Evolutionary conservation across 1,140 invertebrate species (phyloP), one percentile per base, ranked within the genome.

Genomic region (Anagrus nilaparvatae): DNA sequence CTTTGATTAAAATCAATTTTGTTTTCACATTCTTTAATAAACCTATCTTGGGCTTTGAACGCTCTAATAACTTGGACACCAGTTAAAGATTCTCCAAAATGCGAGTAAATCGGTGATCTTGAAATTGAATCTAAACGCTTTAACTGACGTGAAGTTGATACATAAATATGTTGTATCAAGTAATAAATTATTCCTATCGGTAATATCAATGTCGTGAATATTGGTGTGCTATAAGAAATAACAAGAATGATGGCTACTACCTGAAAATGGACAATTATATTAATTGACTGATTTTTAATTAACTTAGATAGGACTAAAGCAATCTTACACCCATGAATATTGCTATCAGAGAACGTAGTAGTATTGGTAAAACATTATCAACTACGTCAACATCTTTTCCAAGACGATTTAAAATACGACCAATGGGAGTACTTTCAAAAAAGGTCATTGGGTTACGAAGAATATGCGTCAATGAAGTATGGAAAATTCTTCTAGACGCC

Each of bases 61-160:
- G 85, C 85, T 53, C 86, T 69, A 41, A 91, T 89, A 1, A 80
- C 82, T 16, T 76, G 69, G 0, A 79, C 76, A 71, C 76, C 76
- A 10, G 81, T 82, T 24, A 92, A 77, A 23, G 84, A 94, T 76
- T 97, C 94, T 36, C 90, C 86, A 65, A 98, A 97, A 70, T 97
- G 93, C 4, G 92, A 94, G 67, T 96, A 98, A 54, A 99, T 96
- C 1, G 95, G 95, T 8, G 93, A 97, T 34, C 92, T 75, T 13
- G 88, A 91, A 0, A 95, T 82, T 0, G 94, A 97, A 64, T 98
- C 93, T 19, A 99, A 60, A 33, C 95, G 75, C 71, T 96, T 97
- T 42, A 98, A 62, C 60, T 98, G 95, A 20, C 95, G 68, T 3
- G 93, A 97, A 1, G 92, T 88, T 3, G 80, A 73, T 35, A 98